A percentile compares a stretch with the other conserved stretches of the same genome.
phyloP scores from a whole-genome alignment of 37 sponge, comb jelly and placozoan genomes.

The Mnemiopsis leidyi region DNA sequence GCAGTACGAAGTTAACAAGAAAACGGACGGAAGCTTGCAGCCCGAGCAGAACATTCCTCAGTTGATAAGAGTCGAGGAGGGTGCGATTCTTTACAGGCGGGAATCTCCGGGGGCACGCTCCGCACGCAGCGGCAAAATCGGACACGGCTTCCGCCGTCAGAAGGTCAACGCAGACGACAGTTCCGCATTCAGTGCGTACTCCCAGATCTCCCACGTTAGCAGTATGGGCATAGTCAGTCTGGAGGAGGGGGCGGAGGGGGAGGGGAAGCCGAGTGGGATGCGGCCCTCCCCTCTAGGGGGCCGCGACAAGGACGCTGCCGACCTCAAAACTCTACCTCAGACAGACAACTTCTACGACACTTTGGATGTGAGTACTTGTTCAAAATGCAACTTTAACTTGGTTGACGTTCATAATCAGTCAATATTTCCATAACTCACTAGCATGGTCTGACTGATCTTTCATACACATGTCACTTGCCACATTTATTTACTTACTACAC shows the following conservation, averaged over 20 bases:
- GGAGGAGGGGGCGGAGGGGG: conserved; percentile 12
- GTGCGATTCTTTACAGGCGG: conserved; percentile 5
- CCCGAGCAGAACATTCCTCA: conserved; percentile 20
- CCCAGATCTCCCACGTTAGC: conserved; percentile 52
- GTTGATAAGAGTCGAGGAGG: conserved; percentile 44
- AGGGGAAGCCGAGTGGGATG: background rate
- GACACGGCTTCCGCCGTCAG: conserved; percentile 42
- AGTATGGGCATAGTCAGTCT: conserved; percentile 26
- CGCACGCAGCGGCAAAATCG: conserved; percentile 48
- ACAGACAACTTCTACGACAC: conserved; percentile 3
- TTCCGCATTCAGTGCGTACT: conserved; percentile 45
- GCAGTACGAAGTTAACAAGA: conserved; percentile 54
- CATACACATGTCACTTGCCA: too few species aligned
- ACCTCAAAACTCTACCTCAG: background rate
- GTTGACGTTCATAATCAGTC: too few species aligned
- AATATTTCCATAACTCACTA: too few species aligned
- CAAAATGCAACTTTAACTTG: too few species aligned
- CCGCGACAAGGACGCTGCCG: background rate
- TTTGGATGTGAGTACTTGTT: conserved; percentile 32
- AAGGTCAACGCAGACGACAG: conserved; percentile 61
- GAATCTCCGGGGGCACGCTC: conserved; percentile 53
- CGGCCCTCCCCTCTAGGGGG: conserved; percentile 58
- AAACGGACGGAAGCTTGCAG: background rate
- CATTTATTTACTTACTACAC: too few species aligned
- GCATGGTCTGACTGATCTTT: too few species aligned